Percentiles rank a stretch among this genome's conserved stretches.
Conservation (phyloP, 2,797 vertebrate genomes). For the Alfaro cultratus region DNA sequence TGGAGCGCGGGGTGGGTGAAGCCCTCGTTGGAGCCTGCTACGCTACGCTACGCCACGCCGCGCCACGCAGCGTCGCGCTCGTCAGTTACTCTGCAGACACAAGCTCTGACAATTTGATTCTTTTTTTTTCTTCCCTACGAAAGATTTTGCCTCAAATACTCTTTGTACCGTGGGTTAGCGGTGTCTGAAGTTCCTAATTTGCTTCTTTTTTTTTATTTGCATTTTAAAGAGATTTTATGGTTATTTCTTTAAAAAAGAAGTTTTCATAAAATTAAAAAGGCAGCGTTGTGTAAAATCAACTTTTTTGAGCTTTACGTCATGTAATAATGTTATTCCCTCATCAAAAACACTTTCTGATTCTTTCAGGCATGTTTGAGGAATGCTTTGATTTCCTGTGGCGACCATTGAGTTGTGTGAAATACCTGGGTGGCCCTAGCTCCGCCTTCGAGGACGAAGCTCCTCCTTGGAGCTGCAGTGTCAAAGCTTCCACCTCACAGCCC, state of each 20-base stretch:
- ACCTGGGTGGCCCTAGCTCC: no score
- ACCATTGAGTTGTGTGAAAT: no score
- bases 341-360: no score
- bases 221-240: background rate
- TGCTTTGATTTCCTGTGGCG: no score
- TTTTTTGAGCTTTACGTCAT: no score
- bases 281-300: no score
- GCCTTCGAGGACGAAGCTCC: no score
- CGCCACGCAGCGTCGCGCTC: constrained; percentile 46
- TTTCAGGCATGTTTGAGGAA: no score
- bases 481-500: no score
- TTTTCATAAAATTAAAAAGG: no score
- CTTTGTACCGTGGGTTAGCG: background rate
- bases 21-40: constrained; percentile 52
- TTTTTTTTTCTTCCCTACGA: constrained; percentile 3
- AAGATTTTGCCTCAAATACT: background rate
- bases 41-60: constrained; percentile 32
- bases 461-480: no score
- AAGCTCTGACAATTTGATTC: constrained; percentile 31
- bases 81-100: constrained; percentile 32
- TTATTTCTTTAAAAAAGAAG: background rate
- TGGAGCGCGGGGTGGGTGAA: constrained; percentile 60
- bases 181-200: background rate
- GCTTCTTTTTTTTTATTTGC: background rate
- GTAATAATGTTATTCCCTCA: no score